Conservation (phyloP, 2,888 invertebrate species). For the Xylocampa areola region DNA sequence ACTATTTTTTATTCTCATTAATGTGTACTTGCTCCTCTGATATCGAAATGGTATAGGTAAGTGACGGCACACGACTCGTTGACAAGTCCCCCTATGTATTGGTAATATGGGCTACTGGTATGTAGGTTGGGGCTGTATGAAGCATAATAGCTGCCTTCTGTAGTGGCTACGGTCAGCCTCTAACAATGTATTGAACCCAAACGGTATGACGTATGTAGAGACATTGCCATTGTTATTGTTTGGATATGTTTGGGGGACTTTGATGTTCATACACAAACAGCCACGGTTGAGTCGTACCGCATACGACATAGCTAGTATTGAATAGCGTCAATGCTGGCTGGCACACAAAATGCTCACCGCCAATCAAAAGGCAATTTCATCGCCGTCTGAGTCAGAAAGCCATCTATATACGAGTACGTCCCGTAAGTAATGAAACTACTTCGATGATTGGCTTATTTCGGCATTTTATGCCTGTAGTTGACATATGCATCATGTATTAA, state of each 20-base stretch:
- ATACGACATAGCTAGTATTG: constrained; percentile 9
- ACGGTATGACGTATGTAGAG: constrained; percentile 27
- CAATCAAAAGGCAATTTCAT: constrained; percentile 58
- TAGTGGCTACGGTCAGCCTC: constrained; percentile 40
- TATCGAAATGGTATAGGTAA: constrained; percentile 49
- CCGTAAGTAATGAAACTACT: constrained; percentile 62
- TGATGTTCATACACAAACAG: constrained; percentile 21
- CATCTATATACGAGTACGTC: constrained; percentile 47
- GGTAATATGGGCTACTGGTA: constrained; percentile 24
- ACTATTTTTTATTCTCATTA: constrained; percentile 63
- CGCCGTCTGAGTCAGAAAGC: constrained; percentile 39
- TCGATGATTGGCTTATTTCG: constrained; percentile 55
- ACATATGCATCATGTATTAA: constrained; percentile 53
- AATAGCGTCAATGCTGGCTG: constrained; percentile 14
- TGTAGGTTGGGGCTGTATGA: constrained; percentile 25
- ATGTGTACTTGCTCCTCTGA: constrained; percentile 30
- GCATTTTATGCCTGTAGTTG: constrained; percentile 28
- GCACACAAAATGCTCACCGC: constrained; percentile 25
- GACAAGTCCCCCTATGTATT: constrained; percentile 22
- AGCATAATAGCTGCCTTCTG: constrained; percentile 42
- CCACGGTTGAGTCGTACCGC: constrained; percentile 7
- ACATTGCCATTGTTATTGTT: constrained; percentile 41
- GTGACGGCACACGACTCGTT: constrained; percentile 32
- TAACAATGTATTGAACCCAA: constrained; percentile 45
- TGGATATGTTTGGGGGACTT: constrained; percentile 33